Evolutionary conservation across 2,888 invertebrate genomes (phyloP), one percentile per base, ranked within the genome.

Genomic region (Stenurella melanura): DNA sequence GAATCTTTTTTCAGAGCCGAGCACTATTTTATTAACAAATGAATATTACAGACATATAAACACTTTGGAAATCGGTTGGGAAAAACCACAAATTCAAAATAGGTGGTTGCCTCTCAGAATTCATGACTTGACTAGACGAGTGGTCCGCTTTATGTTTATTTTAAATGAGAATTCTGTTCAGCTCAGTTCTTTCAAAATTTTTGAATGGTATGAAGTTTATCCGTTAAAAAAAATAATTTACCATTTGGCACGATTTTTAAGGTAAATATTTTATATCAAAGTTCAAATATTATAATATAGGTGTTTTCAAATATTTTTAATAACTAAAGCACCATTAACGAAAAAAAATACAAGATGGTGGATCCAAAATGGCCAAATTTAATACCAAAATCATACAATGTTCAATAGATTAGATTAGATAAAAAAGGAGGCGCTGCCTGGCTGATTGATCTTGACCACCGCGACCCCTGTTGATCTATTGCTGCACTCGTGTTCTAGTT

Each of bases 171-270:
- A 80, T 57, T 80, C 74, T 18, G 89, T 91, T 2, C 90, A 91
- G 80, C 82, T 91, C 19, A 85, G 83, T 34, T 86, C 87, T 76
- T 85, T 91, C 57, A 86, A 89, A 79, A 87, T 91, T 70, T 90
- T 89, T 30, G 89, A 91, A 76, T 91, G 91, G 91, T 87, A 89
- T 67, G 90, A 90, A 76, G 87, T 89, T 74, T 89, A 89, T 77
- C 89, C 89, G 74, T 90, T 88, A 71, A 87, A 86, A 77, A 89
- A 89, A 83, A 85, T 89, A 71, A 84, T 85, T 19, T 89, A 88
- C 76, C 87, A 87, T 73, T 77, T 89, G 50, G 81, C 86, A 9
- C 80, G 87, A 71, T 88, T 88, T 74, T 79, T 89, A 64, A 87
- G 84, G 88, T 88, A 85, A 82, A 82, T 73, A n/a, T n/a, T n/a